A percentile compares a stretch with the other conserved stretches of the same genome.
Conservation (phyloP, 64 coral and sea anemone species). For the Platygyra sinensis region DNA sequence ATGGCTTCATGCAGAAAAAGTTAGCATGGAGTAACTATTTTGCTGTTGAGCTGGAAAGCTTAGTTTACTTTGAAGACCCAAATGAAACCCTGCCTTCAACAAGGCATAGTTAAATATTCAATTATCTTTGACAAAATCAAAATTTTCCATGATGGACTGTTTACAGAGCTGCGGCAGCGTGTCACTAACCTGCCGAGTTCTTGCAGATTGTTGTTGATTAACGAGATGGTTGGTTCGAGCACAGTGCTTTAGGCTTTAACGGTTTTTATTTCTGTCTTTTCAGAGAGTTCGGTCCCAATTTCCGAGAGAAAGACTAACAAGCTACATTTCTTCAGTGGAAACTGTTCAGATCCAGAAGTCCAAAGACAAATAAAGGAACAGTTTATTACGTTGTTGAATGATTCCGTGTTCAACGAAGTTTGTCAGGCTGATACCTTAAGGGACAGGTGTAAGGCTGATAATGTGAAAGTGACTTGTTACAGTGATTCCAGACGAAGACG, state of each 20-base stretch:
- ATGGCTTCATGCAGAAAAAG: too few species aligned
- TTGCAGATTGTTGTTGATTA: too few species aligned
- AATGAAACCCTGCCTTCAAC: too few species aligned
- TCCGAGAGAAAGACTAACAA: conserved; percentile 29
- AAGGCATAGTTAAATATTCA: too few species aligned
- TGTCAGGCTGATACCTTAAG: conserved; percentile 32
- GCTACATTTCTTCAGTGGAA: conserved; percentile 53
- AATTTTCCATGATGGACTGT: too few species aligned
- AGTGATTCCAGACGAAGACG: background rate
- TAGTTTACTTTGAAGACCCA: too few species aligned
- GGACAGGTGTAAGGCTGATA: conserved; percentile 60
- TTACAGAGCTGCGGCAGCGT: too few species aligned
- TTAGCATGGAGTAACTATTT: too few species aligned
- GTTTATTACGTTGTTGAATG: conserved; percentile 62
- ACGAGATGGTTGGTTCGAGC: too few species aligned
- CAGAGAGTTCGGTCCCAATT: background rate
- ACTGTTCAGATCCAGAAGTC: conserved; percentile 35
- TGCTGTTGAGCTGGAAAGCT: too few species aligned
- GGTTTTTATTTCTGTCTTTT: background rate
- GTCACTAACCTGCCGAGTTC: too few species aligned
- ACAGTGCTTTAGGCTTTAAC: background rate
- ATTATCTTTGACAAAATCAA: too few species aligned
- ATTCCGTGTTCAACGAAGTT: conserved; percentile 38
- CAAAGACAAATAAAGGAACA: conserved; percentile 63
- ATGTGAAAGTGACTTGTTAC: conserved; percentile 42